Evolutionary conservation across 1,140 invertebrate genomes (phyloP).

Genomic region (Pseudomyrmex flavicornis): DNA sequence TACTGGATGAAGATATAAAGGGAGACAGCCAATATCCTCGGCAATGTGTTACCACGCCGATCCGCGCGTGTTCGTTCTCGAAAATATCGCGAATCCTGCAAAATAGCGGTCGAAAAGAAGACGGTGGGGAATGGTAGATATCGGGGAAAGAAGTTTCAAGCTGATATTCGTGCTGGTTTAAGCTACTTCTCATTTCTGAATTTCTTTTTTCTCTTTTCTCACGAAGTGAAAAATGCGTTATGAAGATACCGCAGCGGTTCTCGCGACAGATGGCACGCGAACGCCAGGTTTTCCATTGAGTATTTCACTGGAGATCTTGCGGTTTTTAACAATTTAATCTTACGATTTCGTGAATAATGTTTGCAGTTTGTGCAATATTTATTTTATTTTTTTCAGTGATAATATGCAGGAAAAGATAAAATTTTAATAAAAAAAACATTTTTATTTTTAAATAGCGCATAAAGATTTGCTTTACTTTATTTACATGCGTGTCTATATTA

Average conservation of each 20-base stretch:
- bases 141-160: slow-evolving; percentile 47
- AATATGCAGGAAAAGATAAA: neutral
- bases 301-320: neutral
- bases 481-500: neutral
- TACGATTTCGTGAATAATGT: neutral
- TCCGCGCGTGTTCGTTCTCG: slow-evolving; percentile 49
- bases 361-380: neutral
- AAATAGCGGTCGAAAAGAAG: neutral
- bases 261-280: slow-evolving; percentile 29
- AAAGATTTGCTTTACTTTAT: no score
- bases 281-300: neutral
- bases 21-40: slow-evolving; percentile 68
- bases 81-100: slow-evolving; percentile 54
- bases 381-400: neutral
- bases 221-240: slow-evolving; percentile 37
- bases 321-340: slow-evolving; percentile 26
- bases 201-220: neutral
- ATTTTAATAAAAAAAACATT: neutral
- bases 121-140: neutral
- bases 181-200: slow-evolving; percentile 47
- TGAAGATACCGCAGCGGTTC: slow-evolving; percentile 32
- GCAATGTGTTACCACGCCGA: slow-evolving; percentile 69
- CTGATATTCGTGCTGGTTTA: slow-evolving; percentile 46
- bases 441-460: neutral
- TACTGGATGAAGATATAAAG: slow-evolving; percentile 68